Base-by-base conservation (phyloP, 1,140 invertebrate genomes). In the Drosophila equinoxialis region DNA sequence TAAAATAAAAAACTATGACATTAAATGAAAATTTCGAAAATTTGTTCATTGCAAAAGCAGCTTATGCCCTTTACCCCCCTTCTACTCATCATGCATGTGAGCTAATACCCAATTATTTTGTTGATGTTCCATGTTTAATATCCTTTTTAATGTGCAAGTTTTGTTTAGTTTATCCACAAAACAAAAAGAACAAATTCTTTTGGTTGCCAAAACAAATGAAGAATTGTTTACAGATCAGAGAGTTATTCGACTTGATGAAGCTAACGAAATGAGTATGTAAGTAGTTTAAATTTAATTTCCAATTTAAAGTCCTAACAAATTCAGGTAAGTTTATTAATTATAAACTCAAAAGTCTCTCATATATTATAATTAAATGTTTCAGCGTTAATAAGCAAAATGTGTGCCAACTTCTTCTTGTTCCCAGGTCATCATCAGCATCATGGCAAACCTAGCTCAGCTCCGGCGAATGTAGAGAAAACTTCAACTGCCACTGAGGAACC, bases 401-500 rank as follows among this genome's bases (percentile, higher is more conserved):
- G 23, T 14, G 10, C 8, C 51, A 11, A 66, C 8, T 54, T 64
- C n/a, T 58, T 35, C 30, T 55, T 57, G 23, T 80, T 71, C 75
- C 48, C 79, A 87, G 83, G 83, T 4, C 68, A 72, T 14, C 79
- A 87, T 6, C 63, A 30, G 30, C 30, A 30, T 26, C 26, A 80
- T 68, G n/a, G 45, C 35, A 87, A 83, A 8, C 37, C 64, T 6
- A 63, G 62, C 20, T 54, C 77, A 35, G 77, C 77, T 60, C 85
- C 92, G 58, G 62, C 63, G 51, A 86, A 54, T 26, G 65, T 30
- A 23, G 78, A 81, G 26, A 71, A 71, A 48, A 60, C 6, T 35
- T 41, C n/a, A 10, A 20, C 20, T 10, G 54, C 7, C 6, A 68
- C 14, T 57, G 92, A 93, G 75, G 93, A 93, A 86, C 93, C 93